Evolutionary conservation across 1,140 invertebrate genomes (phyloP), one percentile per base, ranked within the genome.

Genomic region (Leptonema lineaticorne): DNA sequence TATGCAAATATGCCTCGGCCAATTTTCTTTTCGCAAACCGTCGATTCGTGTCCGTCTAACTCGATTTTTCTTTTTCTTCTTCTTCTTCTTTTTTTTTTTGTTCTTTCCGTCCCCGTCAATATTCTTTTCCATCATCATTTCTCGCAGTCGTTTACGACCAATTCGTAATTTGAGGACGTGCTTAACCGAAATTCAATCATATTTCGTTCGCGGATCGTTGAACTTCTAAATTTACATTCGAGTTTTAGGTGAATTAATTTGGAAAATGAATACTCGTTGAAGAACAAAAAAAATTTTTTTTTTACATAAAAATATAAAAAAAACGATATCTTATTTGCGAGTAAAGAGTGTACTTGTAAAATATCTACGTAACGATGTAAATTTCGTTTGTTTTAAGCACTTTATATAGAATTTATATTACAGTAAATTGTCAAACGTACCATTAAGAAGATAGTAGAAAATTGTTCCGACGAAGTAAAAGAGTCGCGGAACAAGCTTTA

Each of bases 1-100:
- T 66, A 71, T 71, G 70, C 63, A 71, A 71, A 71, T 68, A 71
- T 33, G 46, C 26, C 64, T 33, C 57, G 30, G 57, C 48, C 58
- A 45, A 59, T 71, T 68, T 67, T 45, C 60, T 30, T 62, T 67
- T 71, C 60, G 46, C 45, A 27, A 29, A 67, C 62, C 63, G 57
- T 65, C 53, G 37, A 50, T 69, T 63, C 50, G 22, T n/a, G n/a
- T n/a, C n/a, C n/a, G n/a, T n/a, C n/a, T n/a, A n/a, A n/a, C n/a
- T n/a, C n/a, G n/a, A n/a, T n/a, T n/a, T n/a, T n/a, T n/a, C n/a
- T n/a, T n/a, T n/a, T n/a, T n/a, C n/a, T n/a, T n/a, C n/a, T n/a
- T n/a, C n/a, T n/a, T n/a, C n/a, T n/a, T n/a, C n/a, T n/a, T n/a
- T n/a, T n/a, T n/a, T n/a, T n/a, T n/a, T n/a, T n/a, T n/a, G n/a